Base-by-base conservation (phyloP, 2,797 vertebrate species). In the Gymnodraco acuticeps region DNA sequence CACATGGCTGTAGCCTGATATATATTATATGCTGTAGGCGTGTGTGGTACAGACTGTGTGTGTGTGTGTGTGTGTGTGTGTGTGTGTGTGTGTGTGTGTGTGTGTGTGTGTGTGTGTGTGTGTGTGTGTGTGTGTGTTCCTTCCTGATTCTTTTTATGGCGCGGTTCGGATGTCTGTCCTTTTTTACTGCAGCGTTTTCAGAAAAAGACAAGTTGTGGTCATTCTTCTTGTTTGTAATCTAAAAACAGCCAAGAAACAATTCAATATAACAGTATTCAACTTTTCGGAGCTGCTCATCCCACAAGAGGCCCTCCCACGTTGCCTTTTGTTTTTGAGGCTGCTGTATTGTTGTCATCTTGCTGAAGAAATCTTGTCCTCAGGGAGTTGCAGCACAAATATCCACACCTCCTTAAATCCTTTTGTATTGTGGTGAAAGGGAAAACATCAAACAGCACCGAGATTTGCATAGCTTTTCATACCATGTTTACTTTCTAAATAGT, bases 341-440 rank as follows among this genome's bases (percentile, higher is more conserved):
- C 27, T 45, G 50, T 12, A 53, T 50, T 73, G 65, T 10, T 64
- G 16, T 59, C 72, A 59, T 41, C 47, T 63, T 54, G 47, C 56
- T 42, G 51, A 69, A 69, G 75, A 64, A 77, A 33, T 53, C 15
- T 41, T 47, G 14, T 74, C 65, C 47, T 64, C n/a, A 2, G 60
- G 27, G 69, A 72, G 27, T 12, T 54, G 41, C 17, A 53, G 17
- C 12, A 23, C 46, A 63, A n/a, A 64, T 51, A 38, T 72, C 41
- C 23, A 59, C 74, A 63, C 12, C 16, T 70, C 12, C 53, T 75
- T 56, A 67, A 66, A 66, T 61, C 33, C 27, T 68, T 73, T 75
- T 42, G 56, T 75, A 52, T 2, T 69, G 47, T 9, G 56, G 76
- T 67, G 31, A 80, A 73, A 84, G 51, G 13, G 16, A 10, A 70